Percentiles rank a stretch among this genome's conserved stretches.
Evolutionary conservation across 2,113 vertebrate genomes (phyloP).

Genomic region (Brachyhypopomus occidentalis): DNA sequence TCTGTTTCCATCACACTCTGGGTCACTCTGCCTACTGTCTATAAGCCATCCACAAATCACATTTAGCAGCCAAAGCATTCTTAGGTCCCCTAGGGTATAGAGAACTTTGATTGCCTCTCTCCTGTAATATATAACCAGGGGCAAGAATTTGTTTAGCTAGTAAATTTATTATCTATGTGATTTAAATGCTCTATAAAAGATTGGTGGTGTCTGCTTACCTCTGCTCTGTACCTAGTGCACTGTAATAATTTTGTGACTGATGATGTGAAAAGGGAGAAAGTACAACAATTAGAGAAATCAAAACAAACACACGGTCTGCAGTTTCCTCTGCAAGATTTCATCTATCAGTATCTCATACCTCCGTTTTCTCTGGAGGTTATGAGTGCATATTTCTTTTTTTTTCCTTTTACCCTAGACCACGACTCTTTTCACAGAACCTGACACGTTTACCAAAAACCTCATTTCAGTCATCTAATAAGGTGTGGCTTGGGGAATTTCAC

Average conservation of each 20-base stretch:
- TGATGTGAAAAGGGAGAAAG: slow-evolving; percentile 80
- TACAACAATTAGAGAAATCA: slow-evolving; percentile 69
- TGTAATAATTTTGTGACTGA: slow-evolving; percentile 84
- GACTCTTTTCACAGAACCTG: slow-evolving; percentile 3
- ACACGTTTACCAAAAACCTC: background rate
- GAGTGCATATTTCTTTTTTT: background rate
- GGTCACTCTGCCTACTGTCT: slow-evolving; percentile 51
- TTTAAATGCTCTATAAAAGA: slow-evolving; percentile 88
- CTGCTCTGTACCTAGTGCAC: slow-evolving; percentile 66
- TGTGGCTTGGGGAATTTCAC: slow-evolving; percentile 15
- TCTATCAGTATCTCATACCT: slow-evolving; percentile 54
- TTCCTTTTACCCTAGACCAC: slow-evolving; percentile 4
- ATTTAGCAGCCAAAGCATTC: slow-evolving; percentile 78
- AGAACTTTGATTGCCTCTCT: slow-evolving; percentile 68
- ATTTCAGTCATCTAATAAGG: slow-evolving; percentile 28
- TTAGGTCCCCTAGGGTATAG: slow-evolving; percentile 74
- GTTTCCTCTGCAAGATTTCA: slow-evolving; percentile 56
- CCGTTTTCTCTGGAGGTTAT: background rate
- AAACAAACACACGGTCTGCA: slow-evolving; percentile 38
- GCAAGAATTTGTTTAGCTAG: slow-evolving; percentile 78
- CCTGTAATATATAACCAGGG: slow-evolving; percentile 72
- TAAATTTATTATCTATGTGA: slow-evolving; percentile 82
- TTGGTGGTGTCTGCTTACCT: slow-evolving; percentile 74
- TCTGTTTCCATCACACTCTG: slow-evolving; percentile 31
- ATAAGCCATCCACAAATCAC: slow-evolving; percentile 73